Conservation (phyloP, 2,888 invertebrate species). For the Gnatocerus cornutus region DNA sequence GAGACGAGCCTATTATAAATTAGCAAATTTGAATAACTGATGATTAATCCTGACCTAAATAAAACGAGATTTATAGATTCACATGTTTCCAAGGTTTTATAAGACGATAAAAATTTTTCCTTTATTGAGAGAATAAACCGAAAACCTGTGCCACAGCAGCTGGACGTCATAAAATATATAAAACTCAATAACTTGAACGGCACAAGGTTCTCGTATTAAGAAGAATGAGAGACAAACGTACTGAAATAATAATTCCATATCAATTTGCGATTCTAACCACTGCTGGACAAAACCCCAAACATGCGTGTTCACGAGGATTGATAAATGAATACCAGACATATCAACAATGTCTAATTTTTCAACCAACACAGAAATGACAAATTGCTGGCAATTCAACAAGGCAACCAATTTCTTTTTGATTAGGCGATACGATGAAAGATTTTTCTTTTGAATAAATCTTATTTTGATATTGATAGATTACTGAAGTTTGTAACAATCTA, state of each 20-base stretch:
- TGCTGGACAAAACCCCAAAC: too few species aligned
- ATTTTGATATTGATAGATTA: constrained; percentile 33
- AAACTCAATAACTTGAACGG: constrained; percentile 1
- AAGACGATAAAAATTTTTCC: constrained; percentile 1
- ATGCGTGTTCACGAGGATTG: neutral
- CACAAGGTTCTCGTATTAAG: too few species aligned
- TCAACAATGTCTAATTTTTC: constrained; percentile 21
- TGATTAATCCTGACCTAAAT: neutral
- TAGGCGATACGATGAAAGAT: constrained; percentile 20
- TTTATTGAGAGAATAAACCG: constrained; percentile 7
- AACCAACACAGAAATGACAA: constrained; percentile 18
- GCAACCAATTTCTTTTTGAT: constrained; percentile 16
- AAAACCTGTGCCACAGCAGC: constrained; percentile 6
- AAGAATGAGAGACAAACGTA: too few species aligned
- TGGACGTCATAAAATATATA: constrained; percentile 4
- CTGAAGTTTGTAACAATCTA: constrained; percentile 18
- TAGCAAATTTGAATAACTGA: constrained; percentile 13
- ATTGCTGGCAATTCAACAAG: constrained; percentile 16
- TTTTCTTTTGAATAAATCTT: constrained; percentile 31
- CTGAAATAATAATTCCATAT: neutral
- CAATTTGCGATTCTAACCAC: neutral
- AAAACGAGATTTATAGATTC: neutral
- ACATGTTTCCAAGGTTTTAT: neutral
- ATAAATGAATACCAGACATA: constrained; percentile 10
- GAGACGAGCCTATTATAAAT: constrained; percentile 26